A percentile compares a stretch with the other conserved stretches of the same genome.
Evolutionary conservation across 2,888 invertebrate species (phyloP).

Genomic region (Dione juno): DNA sequence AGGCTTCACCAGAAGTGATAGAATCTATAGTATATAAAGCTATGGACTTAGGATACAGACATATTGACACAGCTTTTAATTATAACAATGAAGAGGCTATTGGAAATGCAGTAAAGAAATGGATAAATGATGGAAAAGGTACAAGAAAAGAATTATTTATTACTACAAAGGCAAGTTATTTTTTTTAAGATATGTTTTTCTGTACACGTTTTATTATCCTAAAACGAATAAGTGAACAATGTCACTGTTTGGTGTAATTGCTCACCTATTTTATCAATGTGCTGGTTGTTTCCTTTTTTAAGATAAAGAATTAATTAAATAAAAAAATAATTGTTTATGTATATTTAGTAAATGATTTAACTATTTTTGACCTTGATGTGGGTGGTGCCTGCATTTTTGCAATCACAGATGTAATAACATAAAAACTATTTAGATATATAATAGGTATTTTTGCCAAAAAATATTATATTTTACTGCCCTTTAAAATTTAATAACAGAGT

Average conservation of each 20-base stretch:
- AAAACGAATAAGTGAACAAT: neutral
- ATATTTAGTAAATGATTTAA: neutral
- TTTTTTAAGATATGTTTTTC: neutral
- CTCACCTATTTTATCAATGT: neutral
- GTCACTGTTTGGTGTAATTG: neutral
- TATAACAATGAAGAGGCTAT: slow-evolving; percentile 91
- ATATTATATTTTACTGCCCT: too few species aligned
- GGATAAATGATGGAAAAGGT: slow-evolving; percentile 85
- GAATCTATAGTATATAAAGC: slow-evolving; percentile 86
- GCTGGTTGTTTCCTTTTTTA: neutral
- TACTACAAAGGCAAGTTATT: slow-evolving; percentile 87
- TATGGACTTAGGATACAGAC: slow-evolving; percentile 88
- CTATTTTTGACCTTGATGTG: neutral
- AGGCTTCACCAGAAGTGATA: slow-evolving; percentile 86
- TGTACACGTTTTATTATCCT: neutral
- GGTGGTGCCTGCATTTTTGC: neutral
- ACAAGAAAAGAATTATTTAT: slow-evolving; percentile 89
- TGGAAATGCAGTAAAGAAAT: slow-evolving; percentile 86
- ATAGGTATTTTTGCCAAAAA: too few species aligned
- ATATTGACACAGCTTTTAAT: slow-evolving; percentile 91
- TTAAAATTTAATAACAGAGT: too few species aligned
- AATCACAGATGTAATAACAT: too few species aligned
- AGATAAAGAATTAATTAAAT: too few species aligned
- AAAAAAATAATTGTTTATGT: too few species aligned
- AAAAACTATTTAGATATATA: too few species aligned